These are phyloP conservation scores for Aphelinus certus DNA, from an alignment of 1,140 invertebrate genomes.

Conservation along the genomic window DNA sequence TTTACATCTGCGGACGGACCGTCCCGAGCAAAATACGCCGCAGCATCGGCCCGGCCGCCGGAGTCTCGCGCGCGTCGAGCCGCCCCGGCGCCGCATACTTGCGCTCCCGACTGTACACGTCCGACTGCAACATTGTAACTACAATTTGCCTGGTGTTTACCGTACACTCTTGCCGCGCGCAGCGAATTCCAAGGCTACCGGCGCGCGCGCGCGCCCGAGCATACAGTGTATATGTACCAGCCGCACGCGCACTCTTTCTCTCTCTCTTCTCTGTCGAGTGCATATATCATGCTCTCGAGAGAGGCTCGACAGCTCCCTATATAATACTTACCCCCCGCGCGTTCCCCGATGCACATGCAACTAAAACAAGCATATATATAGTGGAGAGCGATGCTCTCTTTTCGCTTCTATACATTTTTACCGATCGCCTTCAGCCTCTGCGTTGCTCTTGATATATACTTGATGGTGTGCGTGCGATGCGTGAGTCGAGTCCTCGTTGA, in stretches of 20 bases:
- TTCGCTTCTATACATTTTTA: too few species aligned
- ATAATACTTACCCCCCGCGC: too few species aligned
- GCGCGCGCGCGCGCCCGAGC: background rate
- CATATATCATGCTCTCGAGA: too few species aligned
- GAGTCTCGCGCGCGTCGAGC: background rate
- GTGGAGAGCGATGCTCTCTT: too few species aligned
- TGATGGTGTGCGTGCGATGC: too few species aligned
- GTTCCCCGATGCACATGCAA: too few species aligned
- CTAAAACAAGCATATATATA: too few species aligned
- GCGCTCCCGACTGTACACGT: slow-evolving; percentile 50
- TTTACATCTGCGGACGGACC: background rate
- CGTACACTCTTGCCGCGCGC: slow-evolving; percentile 41
- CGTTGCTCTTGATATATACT: too few species aligned
- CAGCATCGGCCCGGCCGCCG: background rate
- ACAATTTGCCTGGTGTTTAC: slow-evolving; percentile 52
- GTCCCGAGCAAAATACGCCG: slow-evolving; percentile 42
- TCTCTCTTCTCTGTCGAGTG: too few species aligned
- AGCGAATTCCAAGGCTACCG: slow-evolving; percentile 32
- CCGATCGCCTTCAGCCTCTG: too few species aligned
- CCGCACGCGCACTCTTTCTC: background rate
- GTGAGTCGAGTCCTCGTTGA: too few species aligned
- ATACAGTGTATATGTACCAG: background rate
- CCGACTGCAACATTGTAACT: slow-evolving; percentile 52
- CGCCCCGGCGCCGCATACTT: slow-evolving; percentile 4
- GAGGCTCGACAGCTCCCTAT: too few species aligned